Percentiles rank a stretch among this genome's conserved stretches.
phyloP scores from a whole-genome alignment of 2,113 vertebrate species.

The Python bivittatus region DNA sequence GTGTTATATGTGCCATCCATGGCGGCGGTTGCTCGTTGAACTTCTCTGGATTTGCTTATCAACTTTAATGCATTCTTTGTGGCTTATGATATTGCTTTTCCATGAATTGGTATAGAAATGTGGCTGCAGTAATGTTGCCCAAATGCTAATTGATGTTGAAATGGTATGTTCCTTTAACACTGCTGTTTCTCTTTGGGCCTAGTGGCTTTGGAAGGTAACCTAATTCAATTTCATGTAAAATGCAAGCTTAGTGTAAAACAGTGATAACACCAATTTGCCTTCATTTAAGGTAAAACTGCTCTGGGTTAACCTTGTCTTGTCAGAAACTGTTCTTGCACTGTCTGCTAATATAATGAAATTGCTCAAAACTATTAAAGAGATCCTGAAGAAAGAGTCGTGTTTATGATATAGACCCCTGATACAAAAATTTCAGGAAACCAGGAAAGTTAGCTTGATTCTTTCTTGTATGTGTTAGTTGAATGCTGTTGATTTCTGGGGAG shows the following conservation, averaged over 20 bases:
- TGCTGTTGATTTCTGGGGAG: conserved; percentile 60
- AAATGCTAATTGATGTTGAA: not conserved
- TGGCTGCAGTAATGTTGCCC: not conserved
- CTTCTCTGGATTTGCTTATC: not conserved
- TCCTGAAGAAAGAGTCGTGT: conserved; percentile 38
- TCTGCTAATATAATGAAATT: conserved; percentile 38
- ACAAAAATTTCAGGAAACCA: conserved; percentile 35
- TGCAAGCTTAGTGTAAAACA: not conserved
- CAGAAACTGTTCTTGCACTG: conserved; percentile 26
- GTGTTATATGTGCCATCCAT: no score
- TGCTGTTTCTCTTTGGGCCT: not conserved
- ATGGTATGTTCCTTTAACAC: not conserved
- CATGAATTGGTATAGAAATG: not conserved
- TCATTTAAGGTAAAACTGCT: conserved; percentile 29
- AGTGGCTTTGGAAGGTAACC: no score
- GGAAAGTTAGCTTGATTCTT: conserved; percentile 34
- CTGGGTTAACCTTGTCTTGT: conserved; percentile 27
- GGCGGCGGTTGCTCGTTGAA: no score
- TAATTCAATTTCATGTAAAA: not conserved
- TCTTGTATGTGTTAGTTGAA: conserved; percentile 59
- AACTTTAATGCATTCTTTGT: not conserved
- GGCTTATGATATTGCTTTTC: not conserved
- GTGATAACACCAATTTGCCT: not conserved
- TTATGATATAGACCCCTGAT: conserved; percentile 38
- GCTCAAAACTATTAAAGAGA: conserved; percentile 28